Evolutionary conservation across 2,113 vertebrate species (phyloP).

Genomic region (Edolisoma coerulescens): DNA sequence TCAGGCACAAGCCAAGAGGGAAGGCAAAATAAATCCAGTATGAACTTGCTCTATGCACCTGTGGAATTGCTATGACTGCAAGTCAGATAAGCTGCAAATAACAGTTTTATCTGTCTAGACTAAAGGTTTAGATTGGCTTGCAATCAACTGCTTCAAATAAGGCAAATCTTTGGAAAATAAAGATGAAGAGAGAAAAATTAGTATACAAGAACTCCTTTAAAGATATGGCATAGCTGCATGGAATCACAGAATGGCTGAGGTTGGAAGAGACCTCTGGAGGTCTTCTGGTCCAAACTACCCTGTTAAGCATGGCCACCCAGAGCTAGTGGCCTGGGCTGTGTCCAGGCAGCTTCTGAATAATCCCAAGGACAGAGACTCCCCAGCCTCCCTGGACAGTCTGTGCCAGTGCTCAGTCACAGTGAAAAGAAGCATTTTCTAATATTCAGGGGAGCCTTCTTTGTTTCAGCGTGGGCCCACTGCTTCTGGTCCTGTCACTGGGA

Average conservation of each 20-base stretch:
- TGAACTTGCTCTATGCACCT: conserved; percentile 22
- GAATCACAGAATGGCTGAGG: neutral
- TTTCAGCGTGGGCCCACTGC: fast-evolving
- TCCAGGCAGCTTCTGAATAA: neutral
- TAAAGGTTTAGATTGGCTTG: conserved; percentile 38
- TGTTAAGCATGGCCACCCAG: neutral
- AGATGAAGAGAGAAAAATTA: neutral
- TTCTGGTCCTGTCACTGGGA: neutral
- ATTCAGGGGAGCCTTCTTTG: neutral
- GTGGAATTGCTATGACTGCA: neutral
- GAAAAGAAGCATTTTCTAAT: neutral
- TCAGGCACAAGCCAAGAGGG: neutral
- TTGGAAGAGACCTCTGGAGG: neutral
- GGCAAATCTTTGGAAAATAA: neutral
- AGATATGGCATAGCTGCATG: neutral
- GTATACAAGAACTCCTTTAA: neutral
- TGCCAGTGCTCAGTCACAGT: neutral
- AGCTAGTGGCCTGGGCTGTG: neutral
- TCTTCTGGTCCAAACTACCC: neutral
- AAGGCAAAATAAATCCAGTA: conserved; percentile 28
- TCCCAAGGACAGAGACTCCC: neutral
- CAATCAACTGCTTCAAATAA: neutral
- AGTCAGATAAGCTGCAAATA: conserved; percentile 33
- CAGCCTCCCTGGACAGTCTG: neutral
- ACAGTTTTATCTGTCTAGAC: conserved; percentile 51